Base-by-base conservation (phyloP, 2,888 invertebrate species). In the Podabrus alpinus region DNA sequence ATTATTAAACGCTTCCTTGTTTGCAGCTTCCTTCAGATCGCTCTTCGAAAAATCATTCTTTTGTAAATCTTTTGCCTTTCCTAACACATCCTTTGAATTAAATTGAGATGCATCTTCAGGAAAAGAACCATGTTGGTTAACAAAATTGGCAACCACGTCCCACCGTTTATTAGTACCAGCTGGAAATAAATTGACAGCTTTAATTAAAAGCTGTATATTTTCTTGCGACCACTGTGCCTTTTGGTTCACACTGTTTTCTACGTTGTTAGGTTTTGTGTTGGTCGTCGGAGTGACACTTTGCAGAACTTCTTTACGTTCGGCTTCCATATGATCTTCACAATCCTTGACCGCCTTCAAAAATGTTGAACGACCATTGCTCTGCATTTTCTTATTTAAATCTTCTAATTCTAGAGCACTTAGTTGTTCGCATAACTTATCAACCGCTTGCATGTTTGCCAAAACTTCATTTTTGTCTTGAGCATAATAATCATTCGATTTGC, bases 111-210 rank as follows among this genome's bases (percentile, higher is more conserved):
- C 89, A 0, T 90, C 90, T 74, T 89, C 88, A 15, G 86, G 83
- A 24, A 90, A 92, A 19, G 88, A 91, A 82, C 91, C 92, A 81
- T 96, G 95, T 83, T 97, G 97, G 86, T 97, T 97, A 72, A 99
- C 92, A 85, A 98, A 99, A 84, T 96, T 95, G 0, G 98, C 96
- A 4, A 99, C 97, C 0, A 98, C 97, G 67, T 97, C 97, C 95
- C 95, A 83, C n/a, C 97, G 91, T 85, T 97, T 95, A 83, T 94
- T 94, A 0, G 99, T 99, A 15, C 97, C 99, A 7, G 98, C 98
- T 0, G 99, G 99, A 86, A 98, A 99, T 4, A 99, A 88, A 88
- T 99, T 99, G 0, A 99, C 98, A 16, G 97, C 98, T 88, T 99
- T 99, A 70, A 99, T 97, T 3, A 99, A 90, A 66, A 97, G 88